A percentile compares a stretch with the other conserved stretches of the same genome.
phyloP scores from a whole-genome alignment of 2,113 vertebrate species.

The Genyomyrus donnyi region DNA sequence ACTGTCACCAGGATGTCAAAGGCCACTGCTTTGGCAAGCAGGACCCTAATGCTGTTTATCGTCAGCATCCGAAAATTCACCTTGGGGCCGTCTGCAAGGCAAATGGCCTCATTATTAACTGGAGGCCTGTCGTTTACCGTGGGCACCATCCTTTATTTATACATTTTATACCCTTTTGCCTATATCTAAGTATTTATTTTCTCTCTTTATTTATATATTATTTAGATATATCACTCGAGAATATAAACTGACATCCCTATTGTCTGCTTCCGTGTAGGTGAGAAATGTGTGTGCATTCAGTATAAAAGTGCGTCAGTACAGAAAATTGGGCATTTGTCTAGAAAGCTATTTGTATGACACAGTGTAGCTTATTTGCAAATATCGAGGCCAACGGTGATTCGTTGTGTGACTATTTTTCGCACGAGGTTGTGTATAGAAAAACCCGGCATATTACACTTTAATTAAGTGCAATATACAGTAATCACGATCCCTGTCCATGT shows the following conservation, averaged over 20 bases:
- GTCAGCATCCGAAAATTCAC: conserved; percentile 40
- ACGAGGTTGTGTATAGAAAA: neutral
- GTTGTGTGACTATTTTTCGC: neutral
- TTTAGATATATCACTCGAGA: neutral
- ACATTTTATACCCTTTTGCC: neutral
- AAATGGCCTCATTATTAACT: neutral
- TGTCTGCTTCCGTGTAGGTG: neutral
- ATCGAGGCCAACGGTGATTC: neutral
- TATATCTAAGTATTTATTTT: neutral
- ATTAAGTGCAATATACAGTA: neutral
- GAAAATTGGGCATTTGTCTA: neutral
- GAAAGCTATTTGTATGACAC: neutral
- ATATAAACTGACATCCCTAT: neutral
- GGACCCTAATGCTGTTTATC: conserved; percentile 41
- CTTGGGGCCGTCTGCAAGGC: conserved; percentile 23
- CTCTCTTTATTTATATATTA: neutral
- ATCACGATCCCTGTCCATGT: neutral
- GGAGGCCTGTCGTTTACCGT: neutral
- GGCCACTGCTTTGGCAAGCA: conserved; percentile 47
- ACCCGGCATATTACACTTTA: neutral
- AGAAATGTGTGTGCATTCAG: neutral
- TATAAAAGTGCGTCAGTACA: neutral
- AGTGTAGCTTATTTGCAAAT: neutral
- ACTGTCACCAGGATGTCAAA: conserved; percentile 49
- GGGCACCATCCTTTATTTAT: neutral